These are phyloP conservation scores for Mamestra configurata DNA, from an alignment of 1,140 invertebrate genomes.

Conservation along the genomic window DNA sequence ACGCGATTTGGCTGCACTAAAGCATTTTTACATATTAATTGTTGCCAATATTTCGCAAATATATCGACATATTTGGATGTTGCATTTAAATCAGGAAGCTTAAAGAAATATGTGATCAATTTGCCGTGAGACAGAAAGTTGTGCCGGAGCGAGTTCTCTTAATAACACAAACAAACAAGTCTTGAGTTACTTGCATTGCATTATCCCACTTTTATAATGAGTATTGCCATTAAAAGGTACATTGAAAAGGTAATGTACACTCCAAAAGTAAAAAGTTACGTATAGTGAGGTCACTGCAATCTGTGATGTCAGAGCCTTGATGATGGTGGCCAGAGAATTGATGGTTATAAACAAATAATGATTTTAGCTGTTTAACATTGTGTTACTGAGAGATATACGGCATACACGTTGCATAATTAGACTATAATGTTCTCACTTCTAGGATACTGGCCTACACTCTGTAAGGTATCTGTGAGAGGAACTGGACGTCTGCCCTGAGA, in stretches of 20 bases:
- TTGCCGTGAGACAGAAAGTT: constrained; percentile 26
- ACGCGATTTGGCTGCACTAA: constrained; percentile 22
- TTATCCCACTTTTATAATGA: constrained; percentile 42
- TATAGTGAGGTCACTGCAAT: constrained; percentile 21
- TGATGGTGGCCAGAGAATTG: too few relatives aligned
- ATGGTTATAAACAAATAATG: too few relatives aligned
- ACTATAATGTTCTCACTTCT: too few relatives aligned
- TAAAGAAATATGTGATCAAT: constrained; percentile 33
- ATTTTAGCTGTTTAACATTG: too few relatives aligned
- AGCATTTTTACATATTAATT: constrained; percentile 50
- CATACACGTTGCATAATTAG: too few relatives aligned
- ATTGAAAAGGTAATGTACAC: neutral
- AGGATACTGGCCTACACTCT: too few relatives aligned
- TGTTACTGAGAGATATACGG: too few relatives aligned
- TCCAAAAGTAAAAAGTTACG: constrained; percentile 24
- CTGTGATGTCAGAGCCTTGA: neutral
- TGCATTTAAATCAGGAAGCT: constrained; percentile 11
- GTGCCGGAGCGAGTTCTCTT: neutral
- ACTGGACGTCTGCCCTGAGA: too few relatives aligned
- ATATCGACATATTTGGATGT: constrained; percentile 40
- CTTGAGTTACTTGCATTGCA: constrained; percentile 25
- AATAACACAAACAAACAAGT: constrained; percentile 21
- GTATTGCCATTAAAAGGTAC: constrained; percentile 27
- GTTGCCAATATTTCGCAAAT: constrained; percentile 25
- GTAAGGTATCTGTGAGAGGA: too few relatives aligned